Base-by-base conservation (phyloP, 1,140 invertebrate species). In the Diorhabda sublineata region DNA sequence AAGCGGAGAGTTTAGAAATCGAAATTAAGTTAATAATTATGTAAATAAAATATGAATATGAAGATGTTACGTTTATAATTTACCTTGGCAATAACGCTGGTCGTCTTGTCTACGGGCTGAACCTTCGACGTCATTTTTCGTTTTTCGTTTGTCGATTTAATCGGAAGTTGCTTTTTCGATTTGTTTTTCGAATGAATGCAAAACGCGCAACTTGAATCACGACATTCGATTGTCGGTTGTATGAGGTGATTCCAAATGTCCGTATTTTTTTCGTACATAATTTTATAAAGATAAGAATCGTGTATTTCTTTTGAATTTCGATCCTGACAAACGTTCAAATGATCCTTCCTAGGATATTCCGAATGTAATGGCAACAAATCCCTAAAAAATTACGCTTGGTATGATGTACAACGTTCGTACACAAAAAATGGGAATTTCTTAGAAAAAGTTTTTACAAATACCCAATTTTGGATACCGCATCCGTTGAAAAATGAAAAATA, bases 271-370 rank as follows among this genome's bases (percentile, higher is more conserved):
- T 42, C 59, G 47, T 73, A 66, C 8, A 73, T 61, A 0, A 77
- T 64, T 61, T 71, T 71, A 59, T 73, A 77, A 6, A 77, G 60
- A 8, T 73, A 67, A 3, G 71, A 69, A 45, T 74, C 69, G 47
- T 77, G 67, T 3, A 73, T 26, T 1, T 64, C 52, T 44, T 56
- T 59, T 45, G 45, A 71, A 45, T 11, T 63, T 58, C n/a, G 68
- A 64, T 44, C 42, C 59, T 71, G 47, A 42, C 41, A 45, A 44
- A 59, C 61, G 47, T 67, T 43, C 9, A n/a, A 47, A 57, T 75
- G 58, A 64, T 79, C 79, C 45, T 72, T 71, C 57, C 78, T 67
- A 2, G 78, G 78, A 71, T 80, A 80, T 73, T 80, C 79, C 0
- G 78, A 69, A 59, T 76, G 74, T 41, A 80, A 61, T 0, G 79